A percentile compares a stretch with the other conserved stretches of the same genome.
phyloP scores from a whole-genome alignment of 2,113 vertebrate genomes.

The Mohoua ochrocephala region DNA sequence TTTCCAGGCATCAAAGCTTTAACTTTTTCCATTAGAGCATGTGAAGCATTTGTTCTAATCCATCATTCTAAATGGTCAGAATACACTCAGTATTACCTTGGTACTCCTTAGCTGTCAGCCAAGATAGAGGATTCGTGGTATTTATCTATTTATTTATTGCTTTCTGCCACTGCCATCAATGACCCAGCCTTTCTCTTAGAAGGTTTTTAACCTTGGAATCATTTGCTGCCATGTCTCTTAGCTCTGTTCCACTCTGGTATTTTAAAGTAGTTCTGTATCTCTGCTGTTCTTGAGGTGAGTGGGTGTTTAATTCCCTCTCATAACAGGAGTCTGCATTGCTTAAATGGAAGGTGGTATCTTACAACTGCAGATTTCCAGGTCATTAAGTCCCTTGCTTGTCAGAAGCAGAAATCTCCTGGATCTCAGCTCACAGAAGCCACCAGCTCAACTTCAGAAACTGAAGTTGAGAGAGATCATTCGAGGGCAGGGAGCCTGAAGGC shows the following conservation, averaged over 20 bases:
- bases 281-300: background rate
- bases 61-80: background rate
- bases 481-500: background rate
- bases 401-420: background rate
- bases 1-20: background rate
- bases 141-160: background rate
- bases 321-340: background rate
- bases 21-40: background rate
- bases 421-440: background rate
- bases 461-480: background rate
- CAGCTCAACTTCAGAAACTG: background rate
- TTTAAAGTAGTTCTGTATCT: conserved; percentile 1
- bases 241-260: background rate
- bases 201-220: background rate
- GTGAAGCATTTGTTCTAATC: background rate
- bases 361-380: background rate
- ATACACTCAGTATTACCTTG: background rate
- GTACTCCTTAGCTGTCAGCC: background rate
- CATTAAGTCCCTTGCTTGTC: background rate
- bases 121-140: background rate
- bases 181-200: background rate
- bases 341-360: background rate
- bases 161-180: background rate
- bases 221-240: background rate
- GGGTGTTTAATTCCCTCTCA: conserved; percentile 9